Evolutionary conservation across 1,140 invertebrate species (phyloP).

Genomic region (Ostrea edulis): DNA sequence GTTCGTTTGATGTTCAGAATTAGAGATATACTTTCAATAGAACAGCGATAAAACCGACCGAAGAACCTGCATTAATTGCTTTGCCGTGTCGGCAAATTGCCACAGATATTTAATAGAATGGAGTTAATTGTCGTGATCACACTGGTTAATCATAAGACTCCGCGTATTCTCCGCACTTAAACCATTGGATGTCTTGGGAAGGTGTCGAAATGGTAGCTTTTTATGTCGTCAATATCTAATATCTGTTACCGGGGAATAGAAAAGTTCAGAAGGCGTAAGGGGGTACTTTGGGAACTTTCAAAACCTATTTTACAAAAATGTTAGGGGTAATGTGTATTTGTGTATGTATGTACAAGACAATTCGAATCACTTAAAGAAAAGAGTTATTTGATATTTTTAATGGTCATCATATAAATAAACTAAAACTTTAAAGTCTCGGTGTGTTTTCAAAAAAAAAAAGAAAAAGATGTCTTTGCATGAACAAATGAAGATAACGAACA

Average conservation of each 20-base stretch:
- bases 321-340: no score
- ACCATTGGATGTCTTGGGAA: neutral
- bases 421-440: no score
- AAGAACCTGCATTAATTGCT: neutral
- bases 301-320: no score
- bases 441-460: no score
- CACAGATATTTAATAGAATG: slow-evolving; percentile 28
- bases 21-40: neutral
- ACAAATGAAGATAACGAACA: no score
- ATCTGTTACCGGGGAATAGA: neutral
- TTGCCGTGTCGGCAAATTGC: neutral
- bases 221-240: neutral
- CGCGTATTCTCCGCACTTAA: neutral
- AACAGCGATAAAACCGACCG: neutral
- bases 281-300: no score
- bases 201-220: neutral
- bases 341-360: no score
- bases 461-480: no score
- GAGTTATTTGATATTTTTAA: no score
- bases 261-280: neutral
- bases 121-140: slow-evolving; percentile 2
- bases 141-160: neutral
- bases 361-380: no score
- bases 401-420: no score
- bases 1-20: slow-evolving; percentile 5